phyloP scores from a whole-genome alignment of 2,113 vertebrate species.

The Strigops habroptila region DNA sequence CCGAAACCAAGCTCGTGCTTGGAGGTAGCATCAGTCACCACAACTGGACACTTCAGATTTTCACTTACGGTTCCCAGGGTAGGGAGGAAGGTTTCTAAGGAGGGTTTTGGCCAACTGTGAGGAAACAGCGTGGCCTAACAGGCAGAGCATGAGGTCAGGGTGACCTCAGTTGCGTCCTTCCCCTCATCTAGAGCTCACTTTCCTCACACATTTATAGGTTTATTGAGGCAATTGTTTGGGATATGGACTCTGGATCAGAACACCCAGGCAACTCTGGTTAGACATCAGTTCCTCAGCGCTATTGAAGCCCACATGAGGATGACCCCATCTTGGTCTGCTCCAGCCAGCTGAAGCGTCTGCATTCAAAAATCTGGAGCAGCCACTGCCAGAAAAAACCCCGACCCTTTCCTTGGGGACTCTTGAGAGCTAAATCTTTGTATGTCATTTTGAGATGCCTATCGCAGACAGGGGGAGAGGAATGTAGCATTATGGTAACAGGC shows the following conservation, averaged over 20 bases:
- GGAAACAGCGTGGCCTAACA: not conserved
- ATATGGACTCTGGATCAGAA: not conserved
- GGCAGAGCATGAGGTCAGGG: not conserved
- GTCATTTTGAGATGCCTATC: not conserved
- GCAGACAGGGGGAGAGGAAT: not conserved
- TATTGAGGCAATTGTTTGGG: not conserved
- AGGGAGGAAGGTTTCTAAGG: not conserved
- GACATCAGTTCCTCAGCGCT: not conserved
- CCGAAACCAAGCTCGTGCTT: accelerated
- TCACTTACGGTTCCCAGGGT: not conserved
- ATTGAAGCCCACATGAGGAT: not conserved
- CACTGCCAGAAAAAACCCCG: not conserved
- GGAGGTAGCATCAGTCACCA: not conserved
- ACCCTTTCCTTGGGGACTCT: not conserved
- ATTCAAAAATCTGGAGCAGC: not conserved
- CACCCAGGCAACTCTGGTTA: not conserved
- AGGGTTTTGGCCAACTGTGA: not conserved
- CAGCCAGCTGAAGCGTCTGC: not conserved
- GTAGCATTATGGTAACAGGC: not conserved
- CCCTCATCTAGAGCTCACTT: not conserved
- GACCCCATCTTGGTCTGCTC: not conserved
- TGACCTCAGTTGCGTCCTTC: not conserved
- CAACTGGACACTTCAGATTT: not conserved
- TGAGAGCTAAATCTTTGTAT: not conserved
- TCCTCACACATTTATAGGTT: not conserved